Base-by-base conservation (phyloP, 2,113 vertebrate species). In the Cynocephalus volans region DNA sequence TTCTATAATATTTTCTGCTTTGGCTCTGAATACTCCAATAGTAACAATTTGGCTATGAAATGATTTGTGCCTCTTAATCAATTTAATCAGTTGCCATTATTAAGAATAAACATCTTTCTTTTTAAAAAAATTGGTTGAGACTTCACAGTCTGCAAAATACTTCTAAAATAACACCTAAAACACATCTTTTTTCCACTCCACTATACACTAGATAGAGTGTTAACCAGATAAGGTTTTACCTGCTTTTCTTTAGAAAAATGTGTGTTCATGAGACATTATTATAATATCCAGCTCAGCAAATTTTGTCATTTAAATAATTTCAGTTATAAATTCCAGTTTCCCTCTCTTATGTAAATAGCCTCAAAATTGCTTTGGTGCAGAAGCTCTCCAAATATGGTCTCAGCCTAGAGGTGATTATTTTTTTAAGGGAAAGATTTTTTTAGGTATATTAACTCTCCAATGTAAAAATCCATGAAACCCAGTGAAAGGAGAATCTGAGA, bases 371-470 rank as follows among this genome's bases (percentile, higher is more conserved):
- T 95, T 97, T 85, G 64, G 93, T 95, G 88, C 95, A 97, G 75
- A 97, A 97, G 76, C 79, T 98, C 60, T 96, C 96, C 92, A 97
- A 97, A 97, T 96, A 97, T 88, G 92, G 95, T 94, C 72, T 98
- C 70, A 95, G 94, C 94, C 93, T 97, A 96, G 93, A 97, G 67
- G 84, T 97, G 79, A 97, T 93, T 89, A 50, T 87, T 86, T 96
- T 84, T 89, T 75, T 73, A 54, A 88, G 48, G 19, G 56, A 96
- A 93, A 77, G 33, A 62, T 77, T 94, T 95, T 87, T 90, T 67
- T 11, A 93, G 79, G 88, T 96, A 82, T 79, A 96, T 88, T 97
- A 97, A 96, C 85, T 97, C 80, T 96, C 84, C 52, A 77, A 92
- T 91, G 84, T 97, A 95, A 97, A 97, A 98, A 96, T 90, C 88